Percentiles rank a stretch among this genome's conserved stretches.
Conservation (phyloP, 2,113 vertebrate genomes). For the Limanda limanda region DNA sequence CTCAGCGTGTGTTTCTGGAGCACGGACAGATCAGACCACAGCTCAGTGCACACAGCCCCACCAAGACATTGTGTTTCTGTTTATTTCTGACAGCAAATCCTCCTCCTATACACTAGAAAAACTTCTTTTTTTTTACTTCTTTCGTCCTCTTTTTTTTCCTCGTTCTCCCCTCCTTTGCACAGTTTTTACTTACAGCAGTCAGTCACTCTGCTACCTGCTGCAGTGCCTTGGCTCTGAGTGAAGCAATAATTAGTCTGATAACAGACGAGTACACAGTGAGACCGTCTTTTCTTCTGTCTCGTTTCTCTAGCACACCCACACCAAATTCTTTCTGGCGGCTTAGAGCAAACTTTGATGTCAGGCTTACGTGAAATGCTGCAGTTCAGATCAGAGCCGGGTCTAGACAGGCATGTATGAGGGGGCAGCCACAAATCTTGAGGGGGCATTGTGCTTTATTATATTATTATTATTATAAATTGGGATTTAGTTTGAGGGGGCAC, state of each 20-base stretch:
- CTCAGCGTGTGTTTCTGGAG: slow-evolving; percentile 24
- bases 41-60: slow-evolving; percentile 21
- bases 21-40: slow-evolving; percentile 27
- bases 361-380: slow-evolving; percentile 27
- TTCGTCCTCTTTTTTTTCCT: background rate
- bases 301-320: slow-evolving; percentile 28
- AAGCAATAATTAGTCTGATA: slow-evolving; percentile 66
- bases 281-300: slow-evolving; percentile 6
- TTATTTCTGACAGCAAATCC: slow-evolving; percentile 40
- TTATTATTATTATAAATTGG: too few species aligned
- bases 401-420: too few species aligned
- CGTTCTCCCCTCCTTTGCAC: background rate
- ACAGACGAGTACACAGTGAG: background rate
- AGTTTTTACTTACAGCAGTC: slow-evolving; percentile 13
- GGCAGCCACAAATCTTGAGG: too few species aligned
- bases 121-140: slow-evolving; percentile 17
- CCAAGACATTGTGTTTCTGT: slow-evolving; percentile 23
- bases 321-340: slow-evolving; percentile 38
- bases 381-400: too few species aligned
- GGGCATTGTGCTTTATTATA: too few species aligned
- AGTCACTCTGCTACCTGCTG: slow-evolving; percentile 17
- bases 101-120: slow-evolving; percentile 4
- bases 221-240: slow-evolving; percentile 14
- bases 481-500: too few species aligned
- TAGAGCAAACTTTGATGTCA: slow-evolving; percentile 57